Base-by-base conservation (phyloP, 2,113 vertebrate species). In the Anthoscopus minutus region DNA sequence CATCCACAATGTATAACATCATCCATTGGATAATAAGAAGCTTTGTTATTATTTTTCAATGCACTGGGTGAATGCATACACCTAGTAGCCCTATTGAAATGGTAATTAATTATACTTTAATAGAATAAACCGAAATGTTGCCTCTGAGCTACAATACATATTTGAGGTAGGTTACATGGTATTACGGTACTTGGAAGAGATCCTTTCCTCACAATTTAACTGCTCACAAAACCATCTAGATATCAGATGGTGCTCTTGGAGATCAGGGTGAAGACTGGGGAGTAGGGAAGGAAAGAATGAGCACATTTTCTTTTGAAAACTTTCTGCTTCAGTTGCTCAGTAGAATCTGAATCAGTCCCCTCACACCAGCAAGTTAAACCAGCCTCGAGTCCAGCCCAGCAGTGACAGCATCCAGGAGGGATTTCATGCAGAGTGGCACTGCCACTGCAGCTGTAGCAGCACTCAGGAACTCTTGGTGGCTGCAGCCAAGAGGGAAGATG, bases 391-490 rank as follows among this genome's bases (percentile, higher is more conserved):
- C 18, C 14, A 18, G 14, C 47, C 50, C 14, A 3, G 60, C 22
- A 56, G 17, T 5, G 50, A 60, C 30, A 85, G 47, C 50, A 38
- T 3, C 48, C 53, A 38, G 53, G 16, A 84, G 44, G 51, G 56
- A 37, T 48, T 58, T 87, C 20, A 6, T 1, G 3, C 31, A 35
- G 56, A 20, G 40, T 1, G 2, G 9, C 31, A 37, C 22, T 44
- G 38, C 18, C 3, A 0, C 47, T 54, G 21, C 0, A 2, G 38
- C 0, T 0, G 5, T 0, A 58, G 35, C n/a, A 25, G 50, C 50
- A 16, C 5, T 0, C 1, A 54, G 37, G 27, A 53, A 4, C 50
- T 19, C 10, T 17, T 31, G 60, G 33, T 31, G 65, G 9, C 25
- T 33, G 25, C 33, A 9, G 1, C 1, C 33, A 30, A 31, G 15